Base-by-base conservation (phyloP, 2,113 vertebrate genomes). In the Poeciliopsis prolifica region DNA sequence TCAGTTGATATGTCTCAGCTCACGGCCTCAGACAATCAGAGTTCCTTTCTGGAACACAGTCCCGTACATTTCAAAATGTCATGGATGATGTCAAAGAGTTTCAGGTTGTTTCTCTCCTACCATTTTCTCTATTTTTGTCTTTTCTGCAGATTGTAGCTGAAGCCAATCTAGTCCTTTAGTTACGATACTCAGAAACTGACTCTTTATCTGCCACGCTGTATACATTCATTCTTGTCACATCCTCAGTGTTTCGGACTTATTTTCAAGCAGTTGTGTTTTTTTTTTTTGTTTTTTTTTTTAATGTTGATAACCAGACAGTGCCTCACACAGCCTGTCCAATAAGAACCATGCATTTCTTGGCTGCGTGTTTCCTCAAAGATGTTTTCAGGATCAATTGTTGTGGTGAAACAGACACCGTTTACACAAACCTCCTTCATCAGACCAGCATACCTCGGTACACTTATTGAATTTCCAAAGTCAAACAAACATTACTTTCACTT, bases 381-480 rank as follows among this genome's bases (percentile, higher is more conserved):
- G 26, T 17, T 67, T 85, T 73, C 44, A 80, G 54, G 54, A 28
- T 68, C 61, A 44, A 61, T 54, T 66, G 51, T 85, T 80, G 30
- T 54, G 40, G 66, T 72, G 68, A 85, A 87, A 80, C 65, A 15
- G 35, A 83, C 67, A 85, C 68, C 31, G 54, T 58, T 58, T 58
- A 58, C 19, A 58, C 29, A 40, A 67, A 79, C 44, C 63, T 42
- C 9, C 12, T 76, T 79, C 84, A 80, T 86, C 70, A 73, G 74
- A 80, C 58, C 74, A 78, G 72, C 64, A 61, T 61, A 80, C 72
- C 72, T 3, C 71, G 71, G 75, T 81, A 84, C 81, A 37, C 83
- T 82, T 78, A 83, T 89, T 87, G 78, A n/a, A 87, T 91, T 87
- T 80, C 70, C 75, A 80, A 78, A 87, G 83, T 81, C 80, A 82